Evolutionary conservation across 1,140 invertebrate species (phyloP).

Genomic region (Bombus balteatus): DNA sequence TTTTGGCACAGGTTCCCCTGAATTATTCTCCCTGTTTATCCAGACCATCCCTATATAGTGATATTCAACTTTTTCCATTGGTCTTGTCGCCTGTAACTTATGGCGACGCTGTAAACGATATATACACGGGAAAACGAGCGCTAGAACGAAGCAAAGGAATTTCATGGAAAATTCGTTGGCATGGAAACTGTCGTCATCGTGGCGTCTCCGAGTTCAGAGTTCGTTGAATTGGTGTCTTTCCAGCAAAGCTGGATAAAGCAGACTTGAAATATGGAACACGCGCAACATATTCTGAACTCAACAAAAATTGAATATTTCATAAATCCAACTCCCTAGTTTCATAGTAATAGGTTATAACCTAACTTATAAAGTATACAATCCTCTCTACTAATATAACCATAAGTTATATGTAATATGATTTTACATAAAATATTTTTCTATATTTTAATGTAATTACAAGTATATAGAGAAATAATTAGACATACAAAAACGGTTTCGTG

Average conservation of each 20-base stretch:
- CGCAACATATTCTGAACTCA: not conserved
- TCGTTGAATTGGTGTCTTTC: not conserved
- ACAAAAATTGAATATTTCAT: not conserved
- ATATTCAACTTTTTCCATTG: not conserved
- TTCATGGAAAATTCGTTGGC: conserved; percentile 17
- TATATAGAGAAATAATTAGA: too few relatives aligned
- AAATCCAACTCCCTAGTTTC: not conserved
- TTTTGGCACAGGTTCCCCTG: conserved; percentile 2
- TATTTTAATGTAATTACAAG: too few relatives aligned
- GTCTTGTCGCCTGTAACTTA: not conserved
- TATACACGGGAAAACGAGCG: conserved; percentile 5
- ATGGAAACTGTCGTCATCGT: conserved; percentile 14
- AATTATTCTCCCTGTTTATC: not conserved
- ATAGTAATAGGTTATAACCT: too few relatives aligned
- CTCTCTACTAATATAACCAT: too few relatives aligned
- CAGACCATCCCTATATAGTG: too few relatives aligned
- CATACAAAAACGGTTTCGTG: too few relatives aligned
- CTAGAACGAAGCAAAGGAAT: not conserved
- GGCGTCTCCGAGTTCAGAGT: not conserved
- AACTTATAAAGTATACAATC: too few relatives aligned
- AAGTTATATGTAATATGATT: too few relatives aligned
- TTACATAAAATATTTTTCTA: too few relatives aligned
- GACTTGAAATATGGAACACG: not conserved
- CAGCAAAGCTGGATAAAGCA: not conserved
- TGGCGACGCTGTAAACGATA: conserved; percentile 25